Evolutionary conservation across 2,113 vertebrate genomes (phyloP), one percentile per base, ranked within the genome.

Genomic region (Lagopus leucura): DNA sequence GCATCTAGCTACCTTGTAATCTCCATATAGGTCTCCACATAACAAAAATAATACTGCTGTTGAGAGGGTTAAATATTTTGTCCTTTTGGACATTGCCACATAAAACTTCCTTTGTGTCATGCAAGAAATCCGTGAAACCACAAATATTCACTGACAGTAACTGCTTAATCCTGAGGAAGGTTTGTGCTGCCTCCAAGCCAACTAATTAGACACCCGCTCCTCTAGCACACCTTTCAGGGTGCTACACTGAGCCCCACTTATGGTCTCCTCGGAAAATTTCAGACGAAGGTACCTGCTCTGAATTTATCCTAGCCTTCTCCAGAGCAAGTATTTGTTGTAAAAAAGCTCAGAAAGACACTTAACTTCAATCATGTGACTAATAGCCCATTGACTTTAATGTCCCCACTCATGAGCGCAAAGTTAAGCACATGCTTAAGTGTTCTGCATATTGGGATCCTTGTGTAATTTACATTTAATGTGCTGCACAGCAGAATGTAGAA

Each of bases 361-460:
- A 73, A 89, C 67, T 91, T 92, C 82, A 87, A 6, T 82, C 78
- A 75, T 80, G 73, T 91, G 77, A 89, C 66, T 88, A 94, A 93
- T 32, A 95, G 92, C 30, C 58, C 80, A 88, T 93, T 83, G 94
- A 95, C 87, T 93, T 95, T 86, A 88, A 96, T 92, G 88, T 86
- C 16, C 3, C 47, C 72, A 58, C 90, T 95, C 91, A 71, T 52
- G 65, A 89, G 72, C 47, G 3, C 85, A 91, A 93, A 96, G 86
- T 90, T 96, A 93, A 94, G 88, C 69, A 71, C 76, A 55, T 2
- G 48, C 73, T 93, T 82, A 96, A 93, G 69, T 76, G 78, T 64
- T 88, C 89, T 95, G 76, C 58, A 55, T 93, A 86, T 88, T 92
- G 66, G n/a, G 45, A 88, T 61, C 75, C 78, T 60, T 82, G 72